Conservation (phyloP, 1,140 invertebrate genomes). For the Chelonus insularis region DNA sequence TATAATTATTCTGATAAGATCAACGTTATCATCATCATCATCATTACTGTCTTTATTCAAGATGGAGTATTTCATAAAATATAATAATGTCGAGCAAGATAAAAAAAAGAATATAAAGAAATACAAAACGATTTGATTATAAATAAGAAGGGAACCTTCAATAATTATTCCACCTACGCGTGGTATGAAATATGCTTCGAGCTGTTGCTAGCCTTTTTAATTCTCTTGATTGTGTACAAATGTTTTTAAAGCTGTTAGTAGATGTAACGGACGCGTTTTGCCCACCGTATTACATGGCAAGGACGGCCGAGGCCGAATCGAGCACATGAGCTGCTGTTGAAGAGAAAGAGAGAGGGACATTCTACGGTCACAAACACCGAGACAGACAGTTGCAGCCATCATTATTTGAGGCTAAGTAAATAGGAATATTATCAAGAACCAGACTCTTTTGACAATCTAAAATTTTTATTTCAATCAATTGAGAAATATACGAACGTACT, state of each 20-base stretch:
- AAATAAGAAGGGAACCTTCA: constrained; percentile 42
- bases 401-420: too few relatives aligned
- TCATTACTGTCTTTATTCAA: background rate
- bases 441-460: too few relatives aligned
- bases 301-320: constrained; percentile 56
- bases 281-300: constrained; percentile 51
- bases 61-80: too few relatives aligned
- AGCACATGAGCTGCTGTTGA: too few relatives aligned
- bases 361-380: background rate
- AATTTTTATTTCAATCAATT: too few relatives aligned
- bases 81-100: too few relatives aligned
- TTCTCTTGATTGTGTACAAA: constrained; percentile 38
- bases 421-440: too few relatives aligned
- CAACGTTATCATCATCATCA: too few relatives aligned
- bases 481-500: too few relatives aligned
- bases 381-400: too few relatives aligned
- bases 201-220: constrained; percentile 46
- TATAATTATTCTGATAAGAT: too few relatives aligned
- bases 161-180: constrained; percentile 46
- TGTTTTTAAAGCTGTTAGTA: constrained; percentile 55
- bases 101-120: constrained; percentile 10
- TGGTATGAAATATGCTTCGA: constrained; percentile 36
- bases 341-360: background rate
- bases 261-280: constrained; percentile 34
- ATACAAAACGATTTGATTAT: background rate